Evolutionary conservation across 2,113 vertebrate species (phyloP).

Genomic region (Salvelinus sp.): DNA sequence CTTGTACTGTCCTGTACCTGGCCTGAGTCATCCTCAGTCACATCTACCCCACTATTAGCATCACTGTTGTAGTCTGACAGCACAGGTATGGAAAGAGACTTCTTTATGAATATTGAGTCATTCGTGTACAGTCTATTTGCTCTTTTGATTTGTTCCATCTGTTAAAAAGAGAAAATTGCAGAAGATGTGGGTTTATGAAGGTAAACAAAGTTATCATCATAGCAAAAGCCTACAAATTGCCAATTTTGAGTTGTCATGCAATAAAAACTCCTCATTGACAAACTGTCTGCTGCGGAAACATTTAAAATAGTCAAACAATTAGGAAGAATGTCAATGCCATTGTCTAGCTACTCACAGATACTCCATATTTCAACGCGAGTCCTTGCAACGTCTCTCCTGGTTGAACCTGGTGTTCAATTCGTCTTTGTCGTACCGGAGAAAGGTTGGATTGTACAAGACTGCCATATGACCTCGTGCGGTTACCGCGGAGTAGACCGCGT

Average conservation of each 20-base stretch:
- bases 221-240: no score
- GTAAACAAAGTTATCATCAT: neutral
- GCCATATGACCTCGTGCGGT: constrained; percentile 80
- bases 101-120: constrained; percentile 91
- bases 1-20: constrained; percentile 17
- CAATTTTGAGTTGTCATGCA: no score
- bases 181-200: neutral
- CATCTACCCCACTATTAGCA: constrained; percentile 46
- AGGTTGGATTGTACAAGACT: constrained; percentile 77
- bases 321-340: neutral
- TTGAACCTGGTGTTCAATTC: constrained; percentile 77
- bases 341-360: constrained; percentile 75
- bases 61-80: constrained; percentile 53
- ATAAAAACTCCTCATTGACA: no score
- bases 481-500: constrained; percentile 64
- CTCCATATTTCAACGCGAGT: constrained; percentile 88
- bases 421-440: constrained; percentile 71
- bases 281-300: no score
- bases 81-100: constrained; percentile 82
- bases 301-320: no score
- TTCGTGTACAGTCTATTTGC: constrained; percentile 91
- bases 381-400: constrained; percentile 87
- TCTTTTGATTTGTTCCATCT: constrained; percentile 94
- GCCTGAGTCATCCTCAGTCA: constrained; percentile 23
- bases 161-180: constrained; percentile 28